A percentile compares a stretch with the other conserved stretches of the same genome.
Evolutionary conservation across 2,113 vertebrate genomes (phyloP).

Genomic region (Cebus imitator): DNA sequence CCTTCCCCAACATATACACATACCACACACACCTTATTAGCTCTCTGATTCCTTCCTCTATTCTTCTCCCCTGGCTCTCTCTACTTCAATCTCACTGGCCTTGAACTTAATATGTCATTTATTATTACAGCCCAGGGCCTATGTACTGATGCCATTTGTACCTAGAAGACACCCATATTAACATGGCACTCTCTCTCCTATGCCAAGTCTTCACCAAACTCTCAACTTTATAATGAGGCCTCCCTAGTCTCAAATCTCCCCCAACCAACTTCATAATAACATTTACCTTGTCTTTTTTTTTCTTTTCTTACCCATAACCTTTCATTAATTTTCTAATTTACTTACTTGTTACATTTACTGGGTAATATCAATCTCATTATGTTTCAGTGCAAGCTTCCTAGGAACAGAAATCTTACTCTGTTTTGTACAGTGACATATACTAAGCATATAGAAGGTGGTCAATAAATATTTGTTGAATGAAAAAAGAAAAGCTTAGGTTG

Average conservation of each 20-base stretch:
- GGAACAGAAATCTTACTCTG: neutral
- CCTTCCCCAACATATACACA: neutral
- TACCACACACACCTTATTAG: neutral
- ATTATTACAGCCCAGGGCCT: neutral
- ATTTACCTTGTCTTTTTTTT: neutral
- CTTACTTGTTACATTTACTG: neutral
- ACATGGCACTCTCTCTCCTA: neutral
- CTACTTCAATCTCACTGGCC: neutral
- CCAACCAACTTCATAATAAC: neutral
- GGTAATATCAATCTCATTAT: neutral
- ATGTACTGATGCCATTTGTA: neutral
- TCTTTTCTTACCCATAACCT: neutral
- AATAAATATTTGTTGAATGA: neutral
- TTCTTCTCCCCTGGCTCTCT: neutral
- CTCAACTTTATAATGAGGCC: neutral
- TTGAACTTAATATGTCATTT: neutral
- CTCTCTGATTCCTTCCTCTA: neutral
- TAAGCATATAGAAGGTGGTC: neutral
- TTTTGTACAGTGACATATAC: neutral
- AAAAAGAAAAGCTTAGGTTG: neutral
- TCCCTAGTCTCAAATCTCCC: neutral
- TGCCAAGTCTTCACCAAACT: neutral
- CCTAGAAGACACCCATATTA: neutral
- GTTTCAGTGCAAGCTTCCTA: neutral
- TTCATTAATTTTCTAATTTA: neutral